A percentile compares a stretch with the other conserved stretches of the same genome.
These are phyloP conservation scores for Ictidomys tridecemlineatus DNA, from an alignment of 2,113 vertebrate genomes.

Conservation along the genomic window DNA sequence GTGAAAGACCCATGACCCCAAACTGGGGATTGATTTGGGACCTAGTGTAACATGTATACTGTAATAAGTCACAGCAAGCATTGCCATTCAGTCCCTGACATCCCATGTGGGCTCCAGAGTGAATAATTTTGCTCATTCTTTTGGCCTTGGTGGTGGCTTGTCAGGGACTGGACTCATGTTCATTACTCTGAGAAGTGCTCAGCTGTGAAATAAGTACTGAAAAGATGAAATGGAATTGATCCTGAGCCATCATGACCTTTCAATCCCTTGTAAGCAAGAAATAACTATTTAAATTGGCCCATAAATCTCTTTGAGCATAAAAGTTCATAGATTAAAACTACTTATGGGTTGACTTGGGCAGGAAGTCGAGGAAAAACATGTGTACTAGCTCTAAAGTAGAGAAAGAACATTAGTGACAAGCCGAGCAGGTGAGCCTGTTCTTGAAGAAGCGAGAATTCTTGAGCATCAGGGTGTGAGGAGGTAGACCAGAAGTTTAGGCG, in stretches of 20 bases:
- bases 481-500: not conserved
- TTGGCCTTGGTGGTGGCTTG: conserved; percentile 54
- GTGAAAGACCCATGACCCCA: conserved; percentile 41
- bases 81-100: not conserved
- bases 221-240: conserved; percentile 71
- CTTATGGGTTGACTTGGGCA: conserved; percentile 13
- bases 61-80: conserved; percentile 28
- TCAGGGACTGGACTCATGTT: conserved; percentile 34
- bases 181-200: conserved; percentile 71
- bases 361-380: conserved; percentile 39
- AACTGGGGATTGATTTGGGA: not conserved
- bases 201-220: conserved; percentile 67
- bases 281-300: conserved; percentile 48
- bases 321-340: conserved; percentile 61
- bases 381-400: conserved; percentile 21
- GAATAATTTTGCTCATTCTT: conserved; percentile 54
- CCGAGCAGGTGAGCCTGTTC: not conserved
- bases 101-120: not conserved
- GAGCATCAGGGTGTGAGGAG: not conserved
- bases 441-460: not conserved
- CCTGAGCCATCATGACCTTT: conserved; percentile 43
- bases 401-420: not conserved
- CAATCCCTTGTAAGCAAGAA: conserved; percentile 49
- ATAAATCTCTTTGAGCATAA: conserved; percentile 62
- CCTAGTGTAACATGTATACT: not conserved